Base-by-base conservation (phyloP, 92 coral and sea anemone species). In the Palythoa caribaeorum region DNA sequence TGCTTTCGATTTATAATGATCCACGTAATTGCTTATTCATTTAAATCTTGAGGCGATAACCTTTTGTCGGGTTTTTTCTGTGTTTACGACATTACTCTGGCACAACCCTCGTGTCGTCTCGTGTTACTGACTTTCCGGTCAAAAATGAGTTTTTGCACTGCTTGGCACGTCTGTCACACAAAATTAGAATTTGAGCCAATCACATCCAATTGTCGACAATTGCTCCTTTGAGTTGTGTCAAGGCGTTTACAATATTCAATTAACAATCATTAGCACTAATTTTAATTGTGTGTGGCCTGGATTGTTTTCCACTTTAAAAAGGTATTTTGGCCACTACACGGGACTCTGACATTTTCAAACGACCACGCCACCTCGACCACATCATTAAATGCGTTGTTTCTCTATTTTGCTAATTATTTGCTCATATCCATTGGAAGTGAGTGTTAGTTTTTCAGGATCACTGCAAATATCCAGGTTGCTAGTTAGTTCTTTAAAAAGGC, bases 1-100 rank as follows among this genome's bases (percentile, higher is more conserved):
- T 76, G 92, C 73, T 84, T 92, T 94, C 89, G 90, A 93, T 84
- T 93, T 90, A 88, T 80, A 81, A 71, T 79, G 98, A 94, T 94
- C 98, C 75, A 83, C 80, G 73, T 94, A 94, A 94, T 93, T 94
- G 95, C 91, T 93, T 93, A 88, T 93, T 93, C 98, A 89, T 94
- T 94, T 94, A 93, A 89, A 89, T 92, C 93, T 87, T 60, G 73
- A 84, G 86, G 86, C 83, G 98, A 94, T 94, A 94, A 94, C 98
- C 98, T 94, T 91, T 90, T 90, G 92, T 83, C 91, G 86, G 87
- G 87, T 92, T 44, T 66, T 65, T 66, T 47, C 76, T 19, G 76
- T 81, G 86, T 81, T 81, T 81, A 66, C 75, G 76, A 81, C 76
- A 65, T 68, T 77, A 66, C 76, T 21, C 54, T 81, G 86, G 93